phyloP scores from a whole-genome alignment of 2,113 vertebrate genomes.

The Syngnathus typhle region DNA sequence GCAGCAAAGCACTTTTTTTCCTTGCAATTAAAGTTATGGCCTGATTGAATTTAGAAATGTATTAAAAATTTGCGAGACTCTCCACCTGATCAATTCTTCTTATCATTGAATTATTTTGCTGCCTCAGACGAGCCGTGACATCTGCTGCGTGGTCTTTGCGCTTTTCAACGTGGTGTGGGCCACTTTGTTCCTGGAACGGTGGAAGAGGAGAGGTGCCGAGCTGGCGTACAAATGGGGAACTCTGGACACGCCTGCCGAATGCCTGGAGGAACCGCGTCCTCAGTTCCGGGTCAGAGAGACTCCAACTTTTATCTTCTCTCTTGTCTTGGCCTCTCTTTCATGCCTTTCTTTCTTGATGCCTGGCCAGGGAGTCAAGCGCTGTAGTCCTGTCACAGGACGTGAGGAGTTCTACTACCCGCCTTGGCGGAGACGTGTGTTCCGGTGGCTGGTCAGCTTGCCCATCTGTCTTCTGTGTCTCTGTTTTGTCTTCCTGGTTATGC shows the following conservation, averaged over 20 bases:
- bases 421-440: slow-evolving; percentile 88
- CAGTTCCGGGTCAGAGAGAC: slow-evolving; percentile 84
- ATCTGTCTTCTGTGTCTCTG: slow-evolving; percentile 86
- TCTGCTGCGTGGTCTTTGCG: slow-evolving; percentile 93
- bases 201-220: slow-evolving; percentile 91
- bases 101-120: background rate
- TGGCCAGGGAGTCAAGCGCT: slow-evolving; percentile 81
- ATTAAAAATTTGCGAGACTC: background rate
- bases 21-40: no score
- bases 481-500: slow-evolving; percentile 91
- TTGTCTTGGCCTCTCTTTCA: background rate
- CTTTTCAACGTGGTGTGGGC: slow-evolving; percentile 97
- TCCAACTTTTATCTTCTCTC: background rate
- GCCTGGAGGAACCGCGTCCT: slow-evolving; percentile 88
- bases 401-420: slow-evolving; percentile 94
- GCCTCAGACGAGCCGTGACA: slow-evolving; percentile 88
- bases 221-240: slow-evolving; percentile 97
- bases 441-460: slow-evolving; percentile 89
- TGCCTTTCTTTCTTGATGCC: slow-evolving; percentile 2
- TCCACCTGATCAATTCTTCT: background rate
- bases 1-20: no score
- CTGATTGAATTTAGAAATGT: no score
- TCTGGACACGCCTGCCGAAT: slow-evolving; percentile 81
- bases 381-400: slow-evolving; percentile 85
- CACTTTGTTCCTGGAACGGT: slow-evolving; percentile 92